Base-by-base conservation (phyloP, 2,888 invertebrate genomes). In the Corbicula japonica region DNA sequence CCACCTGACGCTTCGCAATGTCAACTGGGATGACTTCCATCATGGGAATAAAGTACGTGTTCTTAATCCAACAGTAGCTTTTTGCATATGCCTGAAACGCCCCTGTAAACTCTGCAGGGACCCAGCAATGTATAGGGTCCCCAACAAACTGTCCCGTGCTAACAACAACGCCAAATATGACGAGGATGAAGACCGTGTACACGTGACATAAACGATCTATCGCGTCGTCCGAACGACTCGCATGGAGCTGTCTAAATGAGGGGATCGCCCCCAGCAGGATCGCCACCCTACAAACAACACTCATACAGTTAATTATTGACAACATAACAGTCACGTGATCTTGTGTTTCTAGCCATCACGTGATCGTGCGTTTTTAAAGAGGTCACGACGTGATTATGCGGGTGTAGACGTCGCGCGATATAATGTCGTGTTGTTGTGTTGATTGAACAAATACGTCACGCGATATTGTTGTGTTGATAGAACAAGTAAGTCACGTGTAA, bases 31-130 rank as follows among this genome's bases (percentile, higher is more conserved):
- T 90, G 12, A 86, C 79, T 32, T 89, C 88, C 38, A 86, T 84
- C 88, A 91, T 87, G 2, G 91, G 90, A 44, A 91, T 87, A 75
- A 86, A 91, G 78, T 91, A 91, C 46, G 91, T 91, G 77, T 91
- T 91, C 58, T 89, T 89, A 46, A 91, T 90, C 91, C 91, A 91
- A 84, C 91, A 91, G 71, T 88, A 86, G 63, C 85, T 86, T 54
- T 89, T 90, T 28, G 91, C 87, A 65, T 91, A 91, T 35, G 88
- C 86, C 32, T 89, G 90, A 70, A 88, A 91, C 8, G 90, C 89
- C 3, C 88, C 84, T 12, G 86, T 84, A 35, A 88, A 88, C 30
- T 87, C 83, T 1, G 87, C 88, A 6, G 88, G 88, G 46, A 84
- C 86, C 90, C 90, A 91, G 76, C 90, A 91, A 60, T 89, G 89